phyloP scores from a whole-genome alignment of 92 coral and sea anemone species.

The Phenganax marumi region DNA sequence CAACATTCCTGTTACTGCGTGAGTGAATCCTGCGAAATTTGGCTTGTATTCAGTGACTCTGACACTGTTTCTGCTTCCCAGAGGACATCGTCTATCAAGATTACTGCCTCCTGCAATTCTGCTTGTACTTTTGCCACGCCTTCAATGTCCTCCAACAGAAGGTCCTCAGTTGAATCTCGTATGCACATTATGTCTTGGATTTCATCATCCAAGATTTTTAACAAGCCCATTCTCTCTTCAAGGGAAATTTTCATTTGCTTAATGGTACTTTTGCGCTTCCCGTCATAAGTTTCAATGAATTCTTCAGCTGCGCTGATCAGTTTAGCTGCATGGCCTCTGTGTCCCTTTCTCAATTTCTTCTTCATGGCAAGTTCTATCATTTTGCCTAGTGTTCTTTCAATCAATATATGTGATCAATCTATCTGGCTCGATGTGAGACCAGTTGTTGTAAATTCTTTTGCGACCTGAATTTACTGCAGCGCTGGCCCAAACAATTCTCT shows the following conservation, averaged over 20 bases:
- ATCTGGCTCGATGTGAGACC: constrained; percentile 8
- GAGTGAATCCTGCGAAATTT: too few species aligned
- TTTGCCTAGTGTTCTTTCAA: not conserved
- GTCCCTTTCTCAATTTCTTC: not conserved
- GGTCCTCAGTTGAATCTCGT: not conserved
- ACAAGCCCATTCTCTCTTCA: not conserved
- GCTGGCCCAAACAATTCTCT: too few species aligned
- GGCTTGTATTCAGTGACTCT: not conserved
- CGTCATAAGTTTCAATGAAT: not conserved
- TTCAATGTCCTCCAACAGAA: not conserved
- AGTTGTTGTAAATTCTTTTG: not conserved
- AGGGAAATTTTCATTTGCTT: not conserved
- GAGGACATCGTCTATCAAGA: not conserved
- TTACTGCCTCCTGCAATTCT: not conserved
- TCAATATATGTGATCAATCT: not conserved
- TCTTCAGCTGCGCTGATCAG: not conserved
- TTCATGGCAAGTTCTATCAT: not conserved
- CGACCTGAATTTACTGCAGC: too few species aligned
- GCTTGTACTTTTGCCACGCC: not conserved
- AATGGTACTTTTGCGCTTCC: not conserved
- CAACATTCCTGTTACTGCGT: not conserved
- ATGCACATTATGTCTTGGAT: not conserved
- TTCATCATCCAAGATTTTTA: not conserved
- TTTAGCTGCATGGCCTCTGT: not conserved
- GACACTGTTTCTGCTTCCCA: not conserved